A percentile compares a stretch with the other conserved stretches of the same genome.
These are phyloP conservation scores for Ephydatia muelleri DNA, from an alignment of 37 sponge, comb jelly and placozoan genomes.

Conservation along the genomic window DNA sequence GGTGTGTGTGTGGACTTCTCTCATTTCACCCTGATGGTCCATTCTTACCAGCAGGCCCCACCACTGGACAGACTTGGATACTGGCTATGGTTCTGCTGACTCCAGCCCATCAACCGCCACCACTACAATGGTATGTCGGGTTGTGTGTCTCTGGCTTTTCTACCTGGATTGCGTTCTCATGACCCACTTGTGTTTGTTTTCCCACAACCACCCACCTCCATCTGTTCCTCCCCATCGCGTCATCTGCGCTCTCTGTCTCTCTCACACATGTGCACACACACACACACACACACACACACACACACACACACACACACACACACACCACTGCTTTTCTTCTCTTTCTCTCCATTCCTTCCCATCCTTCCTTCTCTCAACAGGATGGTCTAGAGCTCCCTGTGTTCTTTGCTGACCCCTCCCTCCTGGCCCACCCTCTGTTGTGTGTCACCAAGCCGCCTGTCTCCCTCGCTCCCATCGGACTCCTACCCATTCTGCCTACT, in stretches of 20 bases:
- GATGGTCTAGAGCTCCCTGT: conserved; percentile 5
- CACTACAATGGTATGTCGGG: conserved; percentile 5
- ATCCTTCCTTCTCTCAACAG: not conserved
- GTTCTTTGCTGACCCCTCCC: conserved; percentile 8
- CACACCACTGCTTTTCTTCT: not conserved
- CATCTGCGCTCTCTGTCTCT: no score
- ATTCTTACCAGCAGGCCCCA: conserved; percentile 4
- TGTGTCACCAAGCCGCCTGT: no score
- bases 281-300: not conserved
- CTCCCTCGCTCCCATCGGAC: no score
- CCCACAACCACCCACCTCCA: no score
- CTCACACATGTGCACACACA: not conserved
- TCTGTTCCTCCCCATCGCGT: no score
- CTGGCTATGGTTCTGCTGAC: conserved; percentile 61
- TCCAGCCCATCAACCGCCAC: conserved; percentile 36
- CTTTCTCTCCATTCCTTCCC: not conserved
- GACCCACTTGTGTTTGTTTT: no score
- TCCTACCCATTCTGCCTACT: no score
- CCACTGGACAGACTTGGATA: conserved; percentile 22
- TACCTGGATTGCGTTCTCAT: no score
- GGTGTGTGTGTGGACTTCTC: not conserved
- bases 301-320: not conserved
- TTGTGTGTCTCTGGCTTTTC: no score
- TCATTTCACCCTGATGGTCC: not conserved
- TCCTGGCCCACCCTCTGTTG: not conserved